Evolutionary conservation across 2,113 vertebrate species (phyloP).

Genomic region (Scomber scombrus): DNA sequence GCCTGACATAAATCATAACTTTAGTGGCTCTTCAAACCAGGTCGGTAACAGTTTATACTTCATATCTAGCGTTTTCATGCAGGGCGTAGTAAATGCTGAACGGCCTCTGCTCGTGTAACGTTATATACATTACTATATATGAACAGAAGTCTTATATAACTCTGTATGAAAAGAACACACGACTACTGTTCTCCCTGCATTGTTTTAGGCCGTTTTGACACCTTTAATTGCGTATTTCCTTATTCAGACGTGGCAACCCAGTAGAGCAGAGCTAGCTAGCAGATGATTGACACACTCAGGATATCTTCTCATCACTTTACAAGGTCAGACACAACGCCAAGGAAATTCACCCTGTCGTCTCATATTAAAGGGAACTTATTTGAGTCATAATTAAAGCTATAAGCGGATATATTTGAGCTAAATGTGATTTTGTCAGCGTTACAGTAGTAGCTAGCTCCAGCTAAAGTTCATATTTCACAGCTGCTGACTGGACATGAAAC

Average conservation of each 20-base stretch:
- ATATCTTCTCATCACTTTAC: conserved; percentile 27
- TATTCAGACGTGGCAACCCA: conserved; percentile 33
- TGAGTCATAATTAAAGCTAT: not conserved
- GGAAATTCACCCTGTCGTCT: rapidly evolving
- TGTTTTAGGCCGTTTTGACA: not conserved
- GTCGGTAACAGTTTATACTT: too few species aligned
- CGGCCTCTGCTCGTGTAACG: too few species aligned
- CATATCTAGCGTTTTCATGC: too few species aligned
- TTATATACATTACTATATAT: too few species aligned
- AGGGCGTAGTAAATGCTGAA: too few species aligned
- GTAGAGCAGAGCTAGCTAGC: conserved; percentile 9
- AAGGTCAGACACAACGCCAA: conserved; percentile 61
- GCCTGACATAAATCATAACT: not conserved
- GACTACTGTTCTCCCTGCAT: too few species aligned
- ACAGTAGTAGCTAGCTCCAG: conserved; percentile 28
- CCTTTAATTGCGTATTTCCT: not conserved
- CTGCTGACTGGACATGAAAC: not conserved
- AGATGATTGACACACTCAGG: conserved; percentile 49
- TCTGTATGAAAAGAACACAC: not conserved
- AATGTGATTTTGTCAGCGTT: not conserved
- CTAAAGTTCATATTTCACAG: not conserved
- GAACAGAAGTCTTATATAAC: not conserved
- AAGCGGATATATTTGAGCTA: not conserved
- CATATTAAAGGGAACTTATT: too few species aligned
- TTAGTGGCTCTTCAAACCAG: not conserved